These are phyloP conservation scores for Merluccius polli DNA, from an alignment of 2,797 vertebrate genomes.

Conservation along the genomic window DNA sequence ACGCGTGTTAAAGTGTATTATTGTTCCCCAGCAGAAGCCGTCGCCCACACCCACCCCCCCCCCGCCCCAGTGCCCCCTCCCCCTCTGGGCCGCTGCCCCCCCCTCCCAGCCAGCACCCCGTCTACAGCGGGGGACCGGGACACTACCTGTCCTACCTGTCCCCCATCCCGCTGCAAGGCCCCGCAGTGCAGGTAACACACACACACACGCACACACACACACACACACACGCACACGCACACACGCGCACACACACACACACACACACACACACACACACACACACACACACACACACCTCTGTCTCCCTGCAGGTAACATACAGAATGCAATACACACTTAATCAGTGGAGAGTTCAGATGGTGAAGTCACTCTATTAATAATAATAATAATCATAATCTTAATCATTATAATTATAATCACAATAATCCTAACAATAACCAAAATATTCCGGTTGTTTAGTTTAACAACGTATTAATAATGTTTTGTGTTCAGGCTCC, in stretches of 20 bases:
- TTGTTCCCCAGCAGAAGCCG: constrained; percentile 65
- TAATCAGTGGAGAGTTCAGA: too few relatives aligned
- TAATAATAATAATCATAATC: background rate
- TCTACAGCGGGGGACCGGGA: constrained; percentile 71
- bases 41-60: constrained; percentile 70
- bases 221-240: too few relatives aligned
- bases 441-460: background rate
- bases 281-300: background rate
- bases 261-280: too few relatives aligned
- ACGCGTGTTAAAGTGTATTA: background rate
- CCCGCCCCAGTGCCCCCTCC: constrained; percentile 74
- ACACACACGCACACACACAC: background rate
- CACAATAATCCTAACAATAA: background rate
- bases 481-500: constrained; percentile 60
- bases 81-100: constrained; percentile 77
- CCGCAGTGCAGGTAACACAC: constrained; percentile 73
- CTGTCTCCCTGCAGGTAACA: constrained; percentile 57
- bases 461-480: background rate
- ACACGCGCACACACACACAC: too few relatives aligned
- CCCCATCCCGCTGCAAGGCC: constrained; percentile 75
- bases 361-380: too few relatives aligned
- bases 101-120: constrained; percentile 63
- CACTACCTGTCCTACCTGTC: constrained; percentile 80
- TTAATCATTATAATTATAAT: background rate
- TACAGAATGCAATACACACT: background rate